Conservation (phyloP, 2,888 invertebrate genomes). For the Melipona beecheii region DNA sequence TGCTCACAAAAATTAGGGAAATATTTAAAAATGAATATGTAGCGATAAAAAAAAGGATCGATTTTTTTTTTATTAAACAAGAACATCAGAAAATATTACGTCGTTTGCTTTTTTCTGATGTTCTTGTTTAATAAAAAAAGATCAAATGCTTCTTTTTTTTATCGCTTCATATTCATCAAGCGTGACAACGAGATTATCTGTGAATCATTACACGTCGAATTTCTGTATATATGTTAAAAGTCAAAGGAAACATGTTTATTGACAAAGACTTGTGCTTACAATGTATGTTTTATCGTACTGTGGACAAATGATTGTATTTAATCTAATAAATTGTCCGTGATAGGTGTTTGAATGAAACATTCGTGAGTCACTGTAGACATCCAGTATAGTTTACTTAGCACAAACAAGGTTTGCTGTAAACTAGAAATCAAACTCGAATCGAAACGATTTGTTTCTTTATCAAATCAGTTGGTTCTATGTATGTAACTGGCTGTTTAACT, state of each 20-base stretch:
- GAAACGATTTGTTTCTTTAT: background rate
- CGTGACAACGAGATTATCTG: background rate
- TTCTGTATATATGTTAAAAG: background rate
- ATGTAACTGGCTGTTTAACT: background rate
- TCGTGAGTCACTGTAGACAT: background rate
- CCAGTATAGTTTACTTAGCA: background rate
- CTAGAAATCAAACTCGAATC: background rate
- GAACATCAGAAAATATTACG: too few relatives aligned
- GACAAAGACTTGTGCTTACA: background rate
- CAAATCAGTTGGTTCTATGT: background rate
- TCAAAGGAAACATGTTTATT: background rate
- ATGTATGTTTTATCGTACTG: background rate
- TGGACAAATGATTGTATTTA: background rate
- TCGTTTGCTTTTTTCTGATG: too few relatives aligned
- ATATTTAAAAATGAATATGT: too few relatives aligned
- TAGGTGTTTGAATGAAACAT: background rate
- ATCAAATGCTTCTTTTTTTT: too few relatives aligned
- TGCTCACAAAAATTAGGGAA: too few relatives aligned
- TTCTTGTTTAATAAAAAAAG: too few relatives aligned
- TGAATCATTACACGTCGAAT: background rate
- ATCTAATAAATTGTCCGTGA: background rate
- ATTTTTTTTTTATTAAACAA: too few relatives aligned
- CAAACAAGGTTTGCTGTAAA: background rate
- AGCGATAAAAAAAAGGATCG: too few relatives aligned
- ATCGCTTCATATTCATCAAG: too few relatives aligned